Conservation (phyloP, 1,140 invertebrate genomes). For the Dinothrombium tinctorium region DNA sequence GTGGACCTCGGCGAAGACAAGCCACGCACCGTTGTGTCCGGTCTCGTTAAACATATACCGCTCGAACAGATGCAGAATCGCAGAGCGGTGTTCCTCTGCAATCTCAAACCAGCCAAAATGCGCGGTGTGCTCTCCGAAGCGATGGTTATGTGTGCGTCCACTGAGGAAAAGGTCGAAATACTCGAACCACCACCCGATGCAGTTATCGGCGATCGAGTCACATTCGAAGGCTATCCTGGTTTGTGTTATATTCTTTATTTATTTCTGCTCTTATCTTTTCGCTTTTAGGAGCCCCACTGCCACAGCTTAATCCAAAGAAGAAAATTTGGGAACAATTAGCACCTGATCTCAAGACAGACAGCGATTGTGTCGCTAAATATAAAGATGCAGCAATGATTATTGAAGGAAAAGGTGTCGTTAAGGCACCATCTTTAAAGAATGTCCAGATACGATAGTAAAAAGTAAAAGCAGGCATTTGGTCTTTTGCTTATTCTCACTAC, state of each 20-base stretch:
- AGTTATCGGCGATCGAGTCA: conserved; percentile 50
- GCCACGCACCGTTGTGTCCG: conserved; percentile 50
- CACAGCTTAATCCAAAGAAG: conserved; percentile 79
- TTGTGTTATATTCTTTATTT: too few relatives aligned
- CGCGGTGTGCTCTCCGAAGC: conserved; percentile 46
- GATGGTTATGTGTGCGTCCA: conserved; percentile 73
- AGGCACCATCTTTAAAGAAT: conserved; percentile 3
- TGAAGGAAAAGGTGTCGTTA: conserved; percentile 6
- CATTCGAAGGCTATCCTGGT: conserved; percentile 41
- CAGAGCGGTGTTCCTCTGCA: conserved; percentile 68
- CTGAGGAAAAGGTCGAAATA: conserved; percentile 47
- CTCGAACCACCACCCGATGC: conserved; percentile 44
- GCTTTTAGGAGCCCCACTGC: too few relatives aligned
- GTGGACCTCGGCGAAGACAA: conserved; percentile 39
- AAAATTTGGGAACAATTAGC: conserved; percentile 30
- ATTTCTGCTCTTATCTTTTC: not conserved
- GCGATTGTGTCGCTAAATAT: conserved; percentile 4
- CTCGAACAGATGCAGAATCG: conserved; percentile 62
- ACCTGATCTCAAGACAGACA: conserved; percentile 7
- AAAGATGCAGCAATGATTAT: conserved; percentile 7
- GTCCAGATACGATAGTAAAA: not conserved
- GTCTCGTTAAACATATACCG: conserved; percentile 66
- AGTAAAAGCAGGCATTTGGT: too few relatives aligned
- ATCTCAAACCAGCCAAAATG: conserved; percentile 80
- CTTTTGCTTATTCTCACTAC: too few relatives aligned